phyloP scores from a whole-genome alignment of 2,113 vertebrate genomes.

The Dasypus novemcinctus region DNA sequence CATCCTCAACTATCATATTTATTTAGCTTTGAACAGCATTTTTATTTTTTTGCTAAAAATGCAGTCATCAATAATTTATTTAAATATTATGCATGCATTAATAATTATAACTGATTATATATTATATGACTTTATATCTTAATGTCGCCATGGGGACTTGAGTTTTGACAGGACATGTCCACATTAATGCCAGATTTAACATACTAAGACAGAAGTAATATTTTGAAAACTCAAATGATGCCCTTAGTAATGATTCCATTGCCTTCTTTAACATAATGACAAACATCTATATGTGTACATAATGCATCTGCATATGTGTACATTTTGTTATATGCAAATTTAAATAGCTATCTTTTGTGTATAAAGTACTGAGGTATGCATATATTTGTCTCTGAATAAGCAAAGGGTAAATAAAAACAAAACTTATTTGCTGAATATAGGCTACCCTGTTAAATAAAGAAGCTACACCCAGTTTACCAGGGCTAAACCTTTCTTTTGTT shows the following conservation, averaged over 20 bases:
- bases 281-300: neutral
- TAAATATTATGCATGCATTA: constrained; percentile 29
- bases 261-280: neutral
- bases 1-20: constrained; percentile 11
- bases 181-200: neutral
- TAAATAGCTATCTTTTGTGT: neutral
- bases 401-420: neutral
- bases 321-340: neutral
- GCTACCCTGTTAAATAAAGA: neutral
- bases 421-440: neutral
- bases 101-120: neutral
- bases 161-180: neutral
- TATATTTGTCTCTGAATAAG: neutral
- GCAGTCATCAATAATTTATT: constrained; percentile 65
- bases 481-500: constrained; percentile 52
- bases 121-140: neutral
- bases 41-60: constrained; percentile 57
- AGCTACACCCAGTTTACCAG: constrained; percentile 35
- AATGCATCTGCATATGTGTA: neutral
- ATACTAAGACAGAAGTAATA: neutral
- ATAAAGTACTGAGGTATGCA: neutral
- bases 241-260: neutral
- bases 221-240: constrained; percentile 6
- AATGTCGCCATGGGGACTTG: neutral
- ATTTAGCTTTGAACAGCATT: neutral